Evolutionary conservation across 1,140 invertebrate species (phyloP), one percentile per base, ranked within the genome.

Genomic region (Calosoma granatense): DNA sequence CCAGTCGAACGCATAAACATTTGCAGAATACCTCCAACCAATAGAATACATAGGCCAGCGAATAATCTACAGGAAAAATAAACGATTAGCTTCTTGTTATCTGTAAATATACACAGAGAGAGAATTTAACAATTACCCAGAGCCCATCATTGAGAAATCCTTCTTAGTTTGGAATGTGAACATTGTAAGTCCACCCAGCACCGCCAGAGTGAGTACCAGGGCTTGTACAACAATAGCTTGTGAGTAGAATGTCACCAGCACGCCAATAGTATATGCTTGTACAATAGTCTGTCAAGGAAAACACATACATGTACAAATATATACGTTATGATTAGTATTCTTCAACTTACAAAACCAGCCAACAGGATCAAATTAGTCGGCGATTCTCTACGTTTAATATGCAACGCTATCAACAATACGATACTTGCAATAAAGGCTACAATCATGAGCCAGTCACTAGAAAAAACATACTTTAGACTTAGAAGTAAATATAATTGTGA

Each of bases 121-220:
- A 36, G n/a, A 56, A 51, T 47, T 43, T 17, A 43, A 47, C 4
- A 76, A 78, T 80, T 76, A 89, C 86, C 80, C 81, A 69, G 84
- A 83, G 67, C 85, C 81, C 67, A 85, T 72, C 53, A 81, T 81
- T 9, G 87, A 87, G 72, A 90, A 91, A 68, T 92, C 89, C 60
- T 77, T 76, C 70, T 90, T 91, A 20, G 84, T 85, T 74, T 92
- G 89, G 56, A 92, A 81, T 1, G 88, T 91, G 69, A 83, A 92
- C 2, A 81, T 65, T 0, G 87, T 90, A 39, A 92, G 74, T 0
- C 81, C 80, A 56, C 79, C 72, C 12, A 88, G 81, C 11, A 90
- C 82, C 1, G 80, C 76, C 41, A 88, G 73, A 0, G 89, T 92
- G 58, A 92, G 75, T 1, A 81, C 67, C 12, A 91, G 74, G 1